A percentile compares a stretch with the other conserved stretches of the same genome.
These are phyloP conservation scores for Galaxea fascicularis DNA, from an alignment of 92 coral and sea anemone genomes.

Conservation along the genomic window DNA sequence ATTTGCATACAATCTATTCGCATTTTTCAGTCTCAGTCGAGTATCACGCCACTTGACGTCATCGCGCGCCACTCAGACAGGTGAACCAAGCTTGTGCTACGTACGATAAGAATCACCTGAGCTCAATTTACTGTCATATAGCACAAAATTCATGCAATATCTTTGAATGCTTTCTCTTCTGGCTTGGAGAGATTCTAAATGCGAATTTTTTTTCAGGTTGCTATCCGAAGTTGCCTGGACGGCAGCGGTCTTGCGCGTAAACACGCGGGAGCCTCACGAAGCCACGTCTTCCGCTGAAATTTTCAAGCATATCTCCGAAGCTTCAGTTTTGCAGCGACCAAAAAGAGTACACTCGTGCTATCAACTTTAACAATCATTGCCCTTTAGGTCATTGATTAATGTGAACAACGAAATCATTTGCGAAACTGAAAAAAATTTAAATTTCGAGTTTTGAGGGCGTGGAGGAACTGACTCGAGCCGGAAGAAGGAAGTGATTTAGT, in stretches of 20 bases:
- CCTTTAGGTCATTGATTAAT: not conserved
- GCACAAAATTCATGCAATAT: not conserved
- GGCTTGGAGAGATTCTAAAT: no score
- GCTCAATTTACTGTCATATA: no score
- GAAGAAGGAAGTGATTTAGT: not conserved
- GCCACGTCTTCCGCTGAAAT: slow-evolving; percentile 7
- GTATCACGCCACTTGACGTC: slow-evolving; percentile 68
- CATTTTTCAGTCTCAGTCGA: slow-evolving; percentile 24
- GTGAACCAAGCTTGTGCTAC: slow-evolving; percentile 3
- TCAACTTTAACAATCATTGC: not conserved
- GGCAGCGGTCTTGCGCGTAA: not conserved
- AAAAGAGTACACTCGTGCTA: not conserved
- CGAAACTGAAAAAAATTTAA: not conserved
- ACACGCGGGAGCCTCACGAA: slow-evolving; percentile 19
- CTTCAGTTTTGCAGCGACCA: not conserved
- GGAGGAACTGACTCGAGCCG: not conserved
- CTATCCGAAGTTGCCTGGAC: not conserved
- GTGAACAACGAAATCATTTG: not conserved
- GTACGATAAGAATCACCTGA: not conserved
- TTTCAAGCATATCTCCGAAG: not conserved
- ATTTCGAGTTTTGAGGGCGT: not conserved
- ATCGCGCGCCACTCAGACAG: slow-evolving; percentile 37
- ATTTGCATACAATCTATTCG: slow-evolving; percentile 21
- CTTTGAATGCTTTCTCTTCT: no score
- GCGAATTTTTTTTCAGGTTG: not conserved